Evolutionary conservation across 2,797 vertebrate genomes (phyloP).

Genomic region (Sylvia borin): DNA sequence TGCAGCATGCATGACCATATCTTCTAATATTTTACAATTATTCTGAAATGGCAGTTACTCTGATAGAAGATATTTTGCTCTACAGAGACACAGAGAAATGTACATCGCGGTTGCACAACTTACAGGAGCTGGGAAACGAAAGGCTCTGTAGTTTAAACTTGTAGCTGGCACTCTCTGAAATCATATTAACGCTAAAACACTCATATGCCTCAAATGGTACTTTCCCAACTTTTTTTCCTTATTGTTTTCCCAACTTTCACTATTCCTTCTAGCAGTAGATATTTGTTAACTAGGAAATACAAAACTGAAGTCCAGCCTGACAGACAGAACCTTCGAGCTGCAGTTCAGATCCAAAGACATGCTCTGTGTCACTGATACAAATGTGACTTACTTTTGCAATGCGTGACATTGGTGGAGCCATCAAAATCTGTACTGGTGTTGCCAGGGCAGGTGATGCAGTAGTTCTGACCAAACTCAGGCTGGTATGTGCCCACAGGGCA

Average conservation of each 20-base stretch:
- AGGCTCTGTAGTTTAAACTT: background rate
- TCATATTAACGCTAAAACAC: background rate
- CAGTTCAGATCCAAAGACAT: background rate
- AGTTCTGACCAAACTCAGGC: constrained; percentile 94
- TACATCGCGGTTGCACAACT: background rate
- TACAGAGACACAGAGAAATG: background rate
- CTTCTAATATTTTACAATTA: background rate
- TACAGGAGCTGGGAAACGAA: background rate
- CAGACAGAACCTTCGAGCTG: background rate
- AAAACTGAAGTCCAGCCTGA: background rate
- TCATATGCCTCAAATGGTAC: background rate
- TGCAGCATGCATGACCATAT: background rate
- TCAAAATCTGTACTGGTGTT: constrained; percentile 97
- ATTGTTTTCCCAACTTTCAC: background rate
- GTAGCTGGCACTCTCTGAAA: background rate
- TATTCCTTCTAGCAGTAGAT: background rate
- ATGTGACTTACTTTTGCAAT: constrained; percentile 92
- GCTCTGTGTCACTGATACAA: background rate
- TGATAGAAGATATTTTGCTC: background rate
- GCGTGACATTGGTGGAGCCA: constrained; percentile 92
- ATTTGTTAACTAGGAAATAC: background rate
- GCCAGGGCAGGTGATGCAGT: constrained; percentile 92
- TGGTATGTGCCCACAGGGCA: constrained; percentile 92
- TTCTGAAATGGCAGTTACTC: background rate
- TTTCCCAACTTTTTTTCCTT: background rate